Percentiles rank a stretch among this genome's conserved stretches.
Conservation (phyloP, 2,888 invertebrate species). For the Aphrophora alni region DNA sequence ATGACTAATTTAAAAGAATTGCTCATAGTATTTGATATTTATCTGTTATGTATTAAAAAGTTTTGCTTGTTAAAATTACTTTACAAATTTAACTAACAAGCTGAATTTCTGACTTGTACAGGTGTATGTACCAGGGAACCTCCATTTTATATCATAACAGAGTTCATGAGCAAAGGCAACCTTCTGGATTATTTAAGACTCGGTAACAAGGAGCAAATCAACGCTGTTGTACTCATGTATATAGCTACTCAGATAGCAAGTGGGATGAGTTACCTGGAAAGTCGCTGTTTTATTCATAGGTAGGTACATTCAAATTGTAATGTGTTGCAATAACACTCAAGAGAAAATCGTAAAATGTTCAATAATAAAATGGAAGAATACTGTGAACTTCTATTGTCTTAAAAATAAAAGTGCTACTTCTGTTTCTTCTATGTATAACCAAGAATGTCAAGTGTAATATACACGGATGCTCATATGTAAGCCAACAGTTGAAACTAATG, state of each 20-base stretch:
- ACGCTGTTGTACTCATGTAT: slow-evolving; percentile 95
- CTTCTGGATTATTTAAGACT: slow-evolving; percentile 93
- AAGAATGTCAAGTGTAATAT: too few species aligned
- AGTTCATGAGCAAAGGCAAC: slow-evolving; percentile 99
- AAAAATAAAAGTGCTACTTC: too few species aligned
- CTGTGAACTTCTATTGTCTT: too few species aligned
- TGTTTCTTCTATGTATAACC: too few species aligned
- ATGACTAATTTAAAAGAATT: too few species aligned
- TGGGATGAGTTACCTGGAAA: slow-evolving; percentile 98
- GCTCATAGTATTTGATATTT: too few species aligned
- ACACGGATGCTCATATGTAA: too few species aligned
- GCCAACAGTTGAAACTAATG: too few species aligned
- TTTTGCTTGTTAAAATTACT: too few species aligned
- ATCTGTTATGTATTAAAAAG: too few species aligned
- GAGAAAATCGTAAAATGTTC: too few species aligned
- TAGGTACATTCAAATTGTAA: slow-evolving; percentile 51
- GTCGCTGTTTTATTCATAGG: slow-evolving; percentile 93
- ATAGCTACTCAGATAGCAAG: slow-evolving; percentile 99
- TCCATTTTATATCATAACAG: slow-evolving; percentile 99
- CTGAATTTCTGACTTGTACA: slow-evolving; percentile 41
- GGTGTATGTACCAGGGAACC: slow-evolving; percentile 98
- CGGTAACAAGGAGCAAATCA: slow-evolving; percentile 83
- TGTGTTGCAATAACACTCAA: not conserved
- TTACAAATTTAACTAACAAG: not conserved
- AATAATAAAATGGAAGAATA: too few species aligned